Percentiles rank a stretch among this genome's conserved stretches.
Evolutionary conservation across 2,797 vertebrate species (phyloP).

Genomic region (Anabas testudineus): DNA sequence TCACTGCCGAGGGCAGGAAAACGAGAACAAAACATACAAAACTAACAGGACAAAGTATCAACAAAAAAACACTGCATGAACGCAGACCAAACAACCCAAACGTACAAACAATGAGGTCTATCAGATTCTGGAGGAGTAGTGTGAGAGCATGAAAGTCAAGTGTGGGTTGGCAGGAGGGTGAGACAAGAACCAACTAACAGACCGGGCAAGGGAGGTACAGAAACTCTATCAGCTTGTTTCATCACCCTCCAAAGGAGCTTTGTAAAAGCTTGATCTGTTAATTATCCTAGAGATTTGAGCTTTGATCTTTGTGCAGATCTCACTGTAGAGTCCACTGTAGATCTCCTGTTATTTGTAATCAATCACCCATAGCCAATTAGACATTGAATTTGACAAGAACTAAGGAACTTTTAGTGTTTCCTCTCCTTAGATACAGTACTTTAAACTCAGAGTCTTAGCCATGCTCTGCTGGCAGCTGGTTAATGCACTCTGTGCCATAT

Average conservation of each 20-base stretch:
- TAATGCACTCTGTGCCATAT: constrained; percentile 70
- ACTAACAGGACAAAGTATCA: too few species aligned
- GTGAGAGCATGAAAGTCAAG: too few species aligned
- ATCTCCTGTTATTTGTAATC: constrained; percentile 53
- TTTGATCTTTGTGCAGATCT: constrained; percentile 68
- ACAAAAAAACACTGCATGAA: too few species aligned
- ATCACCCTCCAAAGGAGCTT: constrained; percentile 45
- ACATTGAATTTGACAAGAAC: constrained; percentile 71
- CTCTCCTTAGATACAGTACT: constrained; percentile 40
- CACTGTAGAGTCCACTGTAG: constrained; percentile 61
- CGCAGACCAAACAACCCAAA: too few species aligned
- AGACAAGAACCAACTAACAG: too few species aligned
- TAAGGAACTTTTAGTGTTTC: constrained; percentile 60
- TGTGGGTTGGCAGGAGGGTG: too few species aligned
- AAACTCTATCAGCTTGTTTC: constrained; percentile 12
- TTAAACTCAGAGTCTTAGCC: constrained; percentile 65
- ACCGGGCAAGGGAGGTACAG: too few species aligned
- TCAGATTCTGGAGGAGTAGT: too few species aligned
- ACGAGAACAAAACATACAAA: too few species aligned
- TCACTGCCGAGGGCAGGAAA: too few species aligned
- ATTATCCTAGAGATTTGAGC: constrained; percentile 67
- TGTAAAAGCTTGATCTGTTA: constrained; percentile 49
- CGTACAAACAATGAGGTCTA: too few species aligned
- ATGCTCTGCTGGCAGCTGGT: constrained; percentile 75
- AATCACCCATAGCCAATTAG: constrained; percentile 82